Percentiles rank a stretch among this genome's conserved stretches.
These are phyloP conservation scores for Caranx melampygus DNA, from an alignment of 2,113 vertebrate species.

Conservation along the genomic window DNA sequence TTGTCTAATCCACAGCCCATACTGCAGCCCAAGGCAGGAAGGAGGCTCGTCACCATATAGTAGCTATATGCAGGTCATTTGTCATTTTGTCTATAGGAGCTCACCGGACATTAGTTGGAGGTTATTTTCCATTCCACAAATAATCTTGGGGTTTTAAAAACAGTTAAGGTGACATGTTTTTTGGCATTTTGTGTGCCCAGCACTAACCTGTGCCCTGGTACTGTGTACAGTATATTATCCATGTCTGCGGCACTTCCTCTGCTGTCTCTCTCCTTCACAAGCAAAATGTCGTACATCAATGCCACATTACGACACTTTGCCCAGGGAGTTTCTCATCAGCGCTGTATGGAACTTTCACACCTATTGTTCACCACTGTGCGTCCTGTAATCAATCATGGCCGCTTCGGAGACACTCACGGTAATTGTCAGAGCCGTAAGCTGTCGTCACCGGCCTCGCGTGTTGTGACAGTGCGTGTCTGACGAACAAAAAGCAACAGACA, in stretches of 20 bases:
- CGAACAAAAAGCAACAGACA: constrained; percentile 68
- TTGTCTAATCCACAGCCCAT: background rate
- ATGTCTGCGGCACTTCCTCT: constrained; percentile 21
- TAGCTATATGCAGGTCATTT: background rate
- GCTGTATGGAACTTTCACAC: constrained; percentile 54
- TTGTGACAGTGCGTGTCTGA: constrained; percentile 76
- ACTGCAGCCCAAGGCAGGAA: background rate
- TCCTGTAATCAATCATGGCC: constrained; percentile 78
- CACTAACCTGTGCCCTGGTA: background rate
- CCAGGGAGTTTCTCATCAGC: constrained; percentile 37
- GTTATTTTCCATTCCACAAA: background rate
- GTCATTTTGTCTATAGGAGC: constrained; percentile 9
- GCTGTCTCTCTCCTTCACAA: background rate
- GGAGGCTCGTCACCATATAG: background rate
- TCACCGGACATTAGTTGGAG: background rate
- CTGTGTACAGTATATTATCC: constrained; percentile 13
- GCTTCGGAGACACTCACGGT: constrained; percentile 44
- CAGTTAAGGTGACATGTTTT: constrained; percentile 11
- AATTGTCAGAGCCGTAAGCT: constrained; percentile 65
- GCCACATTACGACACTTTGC: constrained; percentile 45
- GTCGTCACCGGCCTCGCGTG: constrained; percentile 64
- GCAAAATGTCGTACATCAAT: constrained; percentile 25
- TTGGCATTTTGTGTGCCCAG: background rate
- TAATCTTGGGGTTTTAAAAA: constrained; percentile 5
- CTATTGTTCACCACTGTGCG: constrained; percentile 57